Evolutionary conservation across 2,888 invertebrate species (phyloP), one percentile per base, ranked within the genome.

Genomic region (Dynastes grantii): DNA sequence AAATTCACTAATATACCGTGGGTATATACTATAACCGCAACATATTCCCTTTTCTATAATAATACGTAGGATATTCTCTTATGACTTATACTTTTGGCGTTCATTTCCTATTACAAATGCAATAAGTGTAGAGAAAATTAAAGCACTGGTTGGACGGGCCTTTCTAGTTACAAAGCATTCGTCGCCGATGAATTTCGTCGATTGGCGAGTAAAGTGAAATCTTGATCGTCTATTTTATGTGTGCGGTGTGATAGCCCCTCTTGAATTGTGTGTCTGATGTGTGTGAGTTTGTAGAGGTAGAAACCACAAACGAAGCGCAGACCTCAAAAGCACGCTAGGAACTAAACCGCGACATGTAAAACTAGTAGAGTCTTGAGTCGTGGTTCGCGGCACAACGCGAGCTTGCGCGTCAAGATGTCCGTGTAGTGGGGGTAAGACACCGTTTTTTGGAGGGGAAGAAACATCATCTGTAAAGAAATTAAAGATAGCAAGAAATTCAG

Each of bases 371-470:
- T 81, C 81, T 81, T 81, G 82, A 82, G 81, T 82, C 81, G 81
- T 80, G 80, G 78, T 80, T 76, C 81, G 80, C 80, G 80, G 76
- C 76, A 67, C 61, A 79, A 79, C 83, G 81, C 82, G 85, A 83
- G 85, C 86, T 86, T 87, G 87, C 88, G 87, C 87, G 86, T 80
- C 84, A 85, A 85, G 85, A 85, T 83, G 76, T 58, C 68, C 78
- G 81, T 58, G 82, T 85, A 83, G 85, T 84, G 85, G 87, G 86
- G 85, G 83, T 84, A 85, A 85, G 85, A 85, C 84, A 84, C 84
- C 84, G 84, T 75, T 75, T 75, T 83, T 64, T 77, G 82, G 84
- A 84, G 84, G 85, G 85, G 85, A 81, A 73, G 73, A 64, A 58
- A 80, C 81, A 82, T 82, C 83, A 82, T 83, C 84, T 83, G 83